Conservation (phyloP, 2,888 invertebrate species). For the Troilus luridus region DNA sequence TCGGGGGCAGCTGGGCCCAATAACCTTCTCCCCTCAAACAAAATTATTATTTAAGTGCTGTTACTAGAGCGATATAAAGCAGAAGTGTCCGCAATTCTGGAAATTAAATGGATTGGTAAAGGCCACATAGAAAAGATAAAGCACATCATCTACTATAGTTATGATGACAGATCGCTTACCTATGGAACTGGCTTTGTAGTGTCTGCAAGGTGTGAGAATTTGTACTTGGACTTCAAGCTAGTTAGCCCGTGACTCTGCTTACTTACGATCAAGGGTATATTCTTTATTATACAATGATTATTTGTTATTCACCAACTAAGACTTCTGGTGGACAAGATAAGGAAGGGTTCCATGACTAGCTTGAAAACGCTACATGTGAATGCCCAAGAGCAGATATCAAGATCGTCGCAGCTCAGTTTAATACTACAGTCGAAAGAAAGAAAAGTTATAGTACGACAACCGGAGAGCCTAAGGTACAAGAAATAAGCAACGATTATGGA, state of each 20-base stretch:
- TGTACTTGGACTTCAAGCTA: slow-evolving; percentile 28
- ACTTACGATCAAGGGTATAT: background rate
- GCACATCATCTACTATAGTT: slow-evolving; percentile 8
- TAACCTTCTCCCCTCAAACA: background rate
- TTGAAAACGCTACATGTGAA: background rate
- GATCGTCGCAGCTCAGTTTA: too few relatives aligned
- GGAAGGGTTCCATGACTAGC: background rate
- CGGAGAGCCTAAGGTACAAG: background rate
- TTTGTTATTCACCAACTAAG: background rate
- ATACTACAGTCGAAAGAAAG: background rate
- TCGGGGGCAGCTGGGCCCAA: background rate
- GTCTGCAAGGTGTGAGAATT: background rate
- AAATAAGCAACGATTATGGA: background rate
- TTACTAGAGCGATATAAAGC: background rate
- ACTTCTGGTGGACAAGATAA: background rate
- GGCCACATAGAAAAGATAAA: background rate
- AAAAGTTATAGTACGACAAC: background rate
- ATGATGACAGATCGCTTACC: background rate
- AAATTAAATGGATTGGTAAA: background rate
- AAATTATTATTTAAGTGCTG: background rate
- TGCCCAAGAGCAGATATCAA: background rate
- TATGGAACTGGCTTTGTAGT: slow-evolving; percentile 37
- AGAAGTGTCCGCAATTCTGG: background rate
- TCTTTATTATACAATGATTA: background rate
- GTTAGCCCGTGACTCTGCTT: slow-evolving; percentile 11